Conservation (phyloP, 2,888 invertebrate genomes). For the Cepaea hortensis region DNA sequence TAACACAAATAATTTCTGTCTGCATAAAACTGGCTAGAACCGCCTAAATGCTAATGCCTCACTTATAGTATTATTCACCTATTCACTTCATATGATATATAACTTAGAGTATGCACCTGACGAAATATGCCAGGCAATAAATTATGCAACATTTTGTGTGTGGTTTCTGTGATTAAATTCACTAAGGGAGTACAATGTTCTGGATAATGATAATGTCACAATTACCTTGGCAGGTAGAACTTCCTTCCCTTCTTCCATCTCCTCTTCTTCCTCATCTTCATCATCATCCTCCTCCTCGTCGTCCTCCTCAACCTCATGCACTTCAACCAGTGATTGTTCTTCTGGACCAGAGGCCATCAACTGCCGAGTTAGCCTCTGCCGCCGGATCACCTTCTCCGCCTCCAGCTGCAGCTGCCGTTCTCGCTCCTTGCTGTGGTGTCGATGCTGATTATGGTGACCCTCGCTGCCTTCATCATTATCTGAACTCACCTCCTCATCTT, state of each 20-base stretch:
- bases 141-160: too few relatives aligned
- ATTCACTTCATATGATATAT: too few relatives aligned
- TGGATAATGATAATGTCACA: background rate
- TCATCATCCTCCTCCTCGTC: constrained; percentile 53
- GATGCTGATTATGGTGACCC: constrained; percentile 25
- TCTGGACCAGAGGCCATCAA: constrained; percentile 31
- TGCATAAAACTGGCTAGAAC: too few relatives aligned
- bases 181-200: too few relatives aligned
- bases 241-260: constrained; percentile 43
- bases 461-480: constrained; percentile 46
- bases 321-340: constrained; percentile 34
- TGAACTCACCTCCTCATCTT: constrained; percentile 49
- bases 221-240: constrained; percentile 35
- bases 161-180: too few relatives aligned
- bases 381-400: constrained; percentile 41
- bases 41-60: too few relatives aligned
- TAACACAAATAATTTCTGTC: too few relatives aligned
- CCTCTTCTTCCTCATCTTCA: constrained; percentile 51
- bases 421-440: constrained; percentile 15
- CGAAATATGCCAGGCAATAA: too few relatives aligned
- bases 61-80: too few relatives aligned
- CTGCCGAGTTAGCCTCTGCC: constrained; percentile 39
- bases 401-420: constrained; percentile 40
- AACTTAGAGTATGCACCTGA: too few relatives aligned
- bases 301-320: constrained; percentile 49